Evolutionary conservation across 2,797 vertebrate species (phyloP), one percentile per base, ranked within the genome.

Genomic region (Schizopygopsis pylzovi): DNA sequence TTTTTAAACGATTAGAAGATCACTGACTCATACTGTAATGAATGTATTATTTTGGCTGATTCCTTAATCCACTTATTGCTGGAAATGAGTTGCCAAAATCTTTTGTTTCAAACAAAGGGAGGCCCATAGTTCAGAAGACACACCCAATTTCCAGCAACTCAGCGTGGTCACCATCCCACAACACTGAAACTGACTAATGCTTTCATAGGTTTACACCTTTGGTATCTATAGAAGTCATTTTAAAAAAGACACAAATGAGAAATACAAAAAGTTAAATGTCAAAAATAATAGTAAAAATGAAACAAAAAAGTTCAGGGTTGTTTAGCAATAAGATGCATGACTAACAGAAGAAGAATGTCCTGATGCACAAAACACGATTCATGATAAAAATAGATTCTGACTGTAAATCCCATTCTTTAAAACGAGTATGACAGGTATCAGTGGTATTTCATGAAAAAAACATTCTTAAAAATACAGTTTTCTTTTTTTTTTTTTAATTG

Each of bases 141-240:
- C 85, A 49, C 89, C 89, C 83, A 77, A n/a, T 79, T 59, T 81
- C 59, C 71, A 77, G 82, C 56, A 63, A 68, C 25, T 85, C 56
- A 71, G 76, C 39, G 28, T 28, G 39, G 39, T 73, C 78, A 82
- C 47, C 12, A 77, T 82, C 80, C 22, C 67, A 59, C n/a, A 43
- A 41, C 67, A 71, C 33, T 82, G 6, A 41, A 77, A 59, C 28
- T 49, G 52, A 49, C 61, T 68, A 56, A 16, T 22, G 12, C 4
- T 52, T 79, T 75, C 39, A 28, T 18, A 65, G 18, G 6, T 22
- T 3, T 1, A 45, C 8, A 63, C 7, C 4, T 61, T 25, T 28
- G 39, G 6, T 72, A 4, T 37, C 7, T 68, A 39, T 33, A 15
- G 5, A 70, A 28, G 79, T 81, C 4, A 76, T 72, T 76, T 61